Base-by-base conservation (phyloP, 2,888 invertebrate genomes). In the Microplitis deprimator region DNA sequence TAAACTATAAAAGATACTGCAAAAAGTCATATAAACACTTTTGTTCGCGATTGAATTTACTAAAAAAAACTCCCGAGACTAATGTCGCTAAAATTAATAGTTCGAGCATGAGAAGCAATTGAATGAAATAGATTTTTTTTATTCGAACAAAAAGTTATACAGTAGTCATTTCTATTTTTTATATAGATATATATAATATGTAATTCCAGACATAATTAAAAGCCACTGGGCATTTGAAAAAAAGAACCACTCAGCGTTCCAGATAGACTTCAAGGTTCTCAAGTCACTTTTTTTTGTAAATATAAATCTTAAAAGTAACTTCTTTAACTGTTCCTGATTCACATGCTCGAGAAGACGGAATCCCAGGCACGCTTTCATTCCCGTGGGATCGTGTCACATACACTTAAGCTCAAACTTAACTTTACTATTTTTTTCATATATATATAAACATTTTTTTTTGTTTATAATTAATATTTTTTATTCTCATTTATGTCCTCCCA, bases 191-290 rank as follows among this genome's bases (percentile, higher is more conserved):
- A 50, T 50, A 13, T 50, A 50, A 50, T 50, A 50, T 50, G 50
- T 50, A 50, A 50, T 50, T 13, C 50, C 50, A 50, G 50, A 13
- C 13, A 50, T 50, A 50, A 50, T 50, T 50, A 50, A 50, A 50
- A 50, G 50, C 50, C 13, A 50, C 4, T 50, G 13, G 50, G 50
- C 50, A 50, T 50, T 50, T 4, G 13, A 50, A 3, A 50, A 50
- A 50, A 50, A 50, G 13, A 13, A 50, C 50, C 73, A 73, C 73
- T 73, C 73, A 50, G 29, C 64, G 73, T 41, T 73, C 73, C 73
- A 73, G 73, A 73, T 73, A 73, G 73, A 64, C 73, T 41, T 61
- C 16, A 64, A 73, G 73, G 64, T 73, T 64, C 73, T 73, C 41
- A 64, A 73, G 62, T 61, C 13, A 64, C 29, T 4, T 73, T 73